Conservation (phyloP, 2,888 invertebrate genomes). For the Drosophila pseudotalamancana region DNA sequence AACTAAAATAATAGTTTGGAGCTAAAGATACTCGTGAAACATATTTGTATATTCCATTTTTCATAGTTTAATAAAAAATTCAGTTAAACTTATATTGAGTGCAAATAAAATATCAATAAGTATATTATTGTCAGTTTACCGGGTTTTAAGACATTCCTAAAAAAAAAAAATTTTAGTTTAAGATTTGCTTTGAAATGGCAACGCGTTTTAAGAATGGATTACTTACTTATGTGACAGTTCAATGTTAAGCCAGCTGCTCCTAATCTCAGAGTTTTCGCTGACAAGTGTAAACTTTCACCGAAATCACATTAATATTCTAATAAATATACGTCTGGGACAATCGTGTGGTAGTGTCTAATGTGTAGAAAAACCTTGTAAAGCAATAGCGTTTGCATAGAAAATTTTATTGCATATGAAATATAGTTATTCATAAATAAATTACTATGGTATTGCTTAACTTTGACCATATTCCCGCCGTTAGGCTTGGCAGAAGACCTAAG, state of each 20-base stretch:
- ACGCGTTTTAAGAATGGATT: neutral
- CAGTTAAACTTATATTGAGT: too few species aligned
- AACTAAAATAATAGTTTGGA: too few species aligned
- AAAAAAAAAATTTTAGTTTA: too few species aligned
- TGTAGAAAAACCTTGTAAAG: slow-evolving; percentile 35
- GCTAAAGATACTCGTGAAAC: too few species aligned
- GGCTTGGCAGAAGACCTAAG: neutral
- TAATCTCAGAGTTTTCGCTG: slow-evolving; percentile 27
- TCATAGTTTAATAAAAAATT: too few species aligned
- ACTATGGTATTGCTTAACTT: neutral
- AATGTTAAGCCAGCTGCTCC: slow-evolving; percentile 37
- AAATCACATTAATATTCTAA: slow-evolving; percentile 64
- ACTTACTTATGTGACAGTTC: slow-evolving; percentile 29
- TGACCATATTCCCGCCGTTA: neutral
- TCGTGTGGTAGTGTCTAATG: too few species aligned
- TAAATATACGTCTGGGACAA: neutral
- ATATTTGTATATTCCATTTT: too few species aligned
- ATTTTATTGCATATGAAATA: neutral
- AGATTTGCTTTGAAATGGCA: neutral
- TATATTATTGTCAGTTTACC: too few species aligned
- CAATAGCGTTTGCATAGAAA: slow-evolving; percentile 14
- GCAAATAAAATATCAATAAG: too few species aligned
- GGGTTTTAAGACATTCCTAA: too few species aligned
- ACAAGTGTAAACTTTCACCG: slow-evolving; percentile 63
- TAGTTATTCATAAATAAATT: neutral